Conservation (phyloP, 1,140 invertebrate genomes). For the Tetragonula clypearis region DNA sequence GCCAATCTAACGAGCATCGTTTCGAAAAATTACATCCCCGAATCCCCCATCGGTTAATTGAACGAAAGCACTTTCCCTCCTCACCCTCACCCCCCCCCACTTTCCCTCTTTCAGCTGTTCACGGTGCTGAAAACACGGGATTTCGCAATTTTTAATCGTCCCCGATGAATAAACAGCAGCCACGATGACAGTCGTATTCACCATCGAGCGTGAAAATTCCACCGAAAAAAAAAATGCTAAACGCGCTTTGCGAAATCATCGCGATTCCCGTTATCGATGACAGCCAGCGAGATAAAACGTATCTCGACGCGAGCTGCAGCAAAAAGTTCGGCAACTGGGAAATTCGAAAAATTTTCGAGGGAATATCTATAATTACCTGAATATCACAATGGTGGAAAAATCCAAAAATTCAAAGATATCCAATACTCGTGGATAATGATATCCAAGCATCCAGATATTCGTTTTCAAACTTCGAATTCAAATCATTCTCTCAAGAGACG, state of each 20-base stretch:
- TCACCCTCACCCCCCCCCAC: too few species aligned
- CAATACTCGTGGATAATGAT: too few species aligned
- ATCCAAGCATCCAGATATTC: too few species aligned
- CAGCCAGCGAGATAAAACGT: background rate
- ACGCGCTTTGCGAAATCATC: background rate
- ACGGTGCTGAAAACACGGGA: too few species aligned
- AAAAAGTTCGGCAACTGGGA: too few species aligned
- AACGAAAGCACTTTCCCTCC: background rate
- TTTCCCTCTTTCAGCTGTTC: background rate
- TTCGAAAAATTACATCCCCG: constrained; percentile 20
- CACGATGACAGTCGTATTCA: constrained; percentile 11
- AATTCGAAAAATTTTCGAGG: too few species aligned
- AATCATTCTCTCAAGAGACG: too few species aligned
- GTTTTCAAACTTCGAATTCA: too few species aligned
- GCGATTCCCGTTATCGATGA: background rate
- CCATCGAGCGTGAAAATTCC: background rate
- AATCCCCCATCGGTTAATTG: constrained; percentile 17
- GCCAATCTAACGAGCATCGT: constrained; percentile 5
- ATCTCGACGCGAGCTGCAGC: background rate
- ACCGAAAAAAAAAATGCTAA: background rate
- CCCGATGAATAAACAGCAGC: background rate
- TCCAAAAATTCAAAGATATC: too few species aligned
- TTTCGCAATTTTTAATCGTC: background rate
- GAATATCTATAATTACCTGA: too few species aligned
- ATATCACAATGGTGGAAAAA: too few species aligned